These are phyloP conservation scores for Drosophila subpulchrella DNA, from an alignment of 1,140 invertebrate species.

Conservation along the genomic window DNA sequence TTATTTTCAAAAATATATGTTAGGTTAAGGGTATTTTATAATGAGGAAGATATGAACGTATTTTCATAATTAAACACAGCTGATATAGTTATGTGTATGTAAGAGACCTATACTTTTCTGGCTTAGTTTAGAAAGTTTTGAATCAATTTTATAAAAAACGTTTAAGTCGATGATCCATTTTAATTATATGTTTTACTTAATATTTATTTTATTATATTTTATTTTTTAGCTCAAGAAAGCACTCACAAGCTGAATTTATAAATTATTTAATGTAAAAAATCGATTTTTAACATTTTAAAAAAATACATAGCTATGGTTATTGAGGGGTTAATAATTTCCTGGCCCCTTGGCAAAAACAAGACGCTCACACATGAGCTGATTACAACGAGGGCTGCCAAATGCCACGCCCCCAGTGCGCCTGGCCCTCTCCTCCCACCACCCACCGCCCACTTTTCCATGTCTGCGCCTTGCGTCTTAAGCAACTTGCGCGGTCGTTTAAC, in stretches of 20 bases:
- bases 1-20: too few relatives aligned
- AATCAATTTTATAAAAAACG: too few relatives aligned
- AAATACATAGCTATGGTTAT: neutral
- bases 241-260: too few relatives aligned
- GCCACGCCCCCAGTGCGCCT: constrained; percentile 22
- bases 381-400: constrained; percentile 37
- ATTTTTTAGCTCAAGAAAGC: too few relatives aligned
- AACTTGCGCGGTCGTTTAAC: constrained; percentile 82
- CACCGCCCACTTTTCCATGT: constrained; percentile 8
- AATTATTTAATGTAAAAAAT: too few relatives aligned
- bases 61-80: too few relatives aligned
- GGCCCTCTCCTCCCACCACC: neutral
- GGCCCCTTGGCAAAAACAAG: constrained; percentile 25
- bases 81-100: too few relatives aligned
- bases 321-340: constrained; percentile 1
- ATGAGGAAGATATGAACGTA: rapidly evolving
- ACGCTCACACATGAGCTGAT: constrained; percentile 75
- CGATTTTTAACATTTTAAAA: neutral
- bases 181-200: too few relatives aligned
- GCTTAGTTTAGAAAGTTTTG: too few relatives aligned
- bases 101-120: too few relatives aligned
- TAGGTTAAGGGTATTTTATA: neutral
- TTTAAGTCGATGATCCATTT: too few relatives aligned
- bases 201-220: too few relatives aligned
- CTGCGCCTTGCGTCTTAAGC: constrained; percentile 30